Conservation (phyloP, 2,113 vertebrate genomes). For the Nothocercus nigrocapillus region DNA sequence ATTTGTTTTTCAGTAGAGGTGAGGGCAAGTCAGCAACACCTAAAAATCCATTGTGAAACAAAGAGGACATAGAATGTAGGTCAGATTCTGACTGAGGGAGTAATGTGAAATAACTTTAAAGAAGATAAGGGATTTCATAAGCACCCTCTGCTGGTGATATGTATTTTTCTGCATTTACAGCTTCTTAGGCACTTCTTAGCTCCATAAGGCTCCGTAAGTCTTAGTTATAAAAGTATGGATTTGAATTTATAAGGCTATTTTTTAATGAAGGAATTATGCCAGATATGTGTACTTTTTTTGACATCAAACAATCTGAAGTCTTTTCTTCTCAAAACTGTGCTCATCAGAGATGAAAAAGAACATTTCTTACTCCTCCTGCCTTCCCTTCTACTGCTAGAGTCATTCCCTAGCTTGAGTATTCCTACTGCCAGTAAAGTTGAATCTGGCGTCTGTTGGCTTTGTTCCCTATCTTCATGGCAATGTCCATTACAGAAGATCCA, state of each 20-base stretch:
- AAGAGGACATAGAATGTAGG: slow-evolving; percentile 22
- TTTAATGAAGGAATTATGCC: neutral
- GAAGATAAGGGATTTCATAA: neutral
- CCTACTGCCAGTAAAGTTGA: neutral
- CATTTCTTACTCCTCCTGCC: neutral
- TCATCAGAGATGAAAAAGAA: neutral
- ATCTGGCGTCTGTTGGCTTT: neutral
- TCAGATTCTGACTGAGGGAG: slow-evolving; percentile 14
- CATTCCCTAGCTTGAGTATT: neutral
- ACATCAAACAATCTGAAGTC: neutral
- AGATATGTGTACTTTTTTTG: neutral
- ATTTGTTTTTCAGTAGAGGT: neutral
- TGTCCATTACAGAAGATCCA: neutral
- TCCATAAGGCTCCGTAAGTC: neutral
- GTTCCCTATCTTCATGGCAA: neutral
- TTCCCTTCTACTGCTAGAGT: neutral
- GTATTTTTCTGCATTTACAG: neutral
- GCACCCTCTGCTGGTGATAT: neutral
- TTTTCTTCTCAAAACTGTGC: neutral
- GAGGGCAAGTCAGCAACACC: neutral
- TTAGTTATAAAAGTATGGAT: neutral
- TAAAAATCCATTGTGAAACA: slow-evolving; percentile 33
- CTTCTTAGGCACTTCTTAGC: neutral
- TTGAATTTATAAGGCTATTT: neutral
- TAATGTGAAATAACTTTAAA: neutral